Percentiles rank a stretch among this genome's conserved stretches.
phyloP scores from a whole-genome alignment of 2,797 vertebrate species.

The Sebastes dallii region DNA sequence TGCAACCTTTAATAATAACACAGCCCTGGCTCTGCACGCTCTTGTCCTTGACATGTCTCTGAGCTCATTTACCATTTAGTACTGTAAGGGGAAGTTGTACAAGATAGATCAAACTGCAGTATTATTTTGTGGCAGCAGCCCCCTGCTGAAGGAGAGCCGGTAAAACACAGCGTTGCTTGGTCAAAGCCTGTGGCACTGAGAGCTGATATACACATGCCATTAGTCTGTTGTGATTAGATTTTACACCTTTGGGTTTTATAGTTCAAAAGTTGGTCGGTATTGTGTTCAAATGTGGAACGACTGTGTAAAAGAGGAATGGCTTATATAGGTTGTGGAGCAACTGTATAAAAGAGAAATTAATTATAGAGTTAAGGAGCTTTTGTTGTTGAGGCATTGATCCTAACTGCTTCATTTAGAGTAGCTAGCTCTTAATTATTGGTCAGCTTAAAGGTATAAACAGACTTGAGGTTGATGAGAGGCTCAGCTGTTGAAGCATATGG shows the following conservation, averaged over 20 bases:
- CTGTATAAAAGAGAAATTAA: neutral
- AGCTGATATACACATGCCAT: neutral
- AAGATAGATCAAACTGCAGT: neutral
- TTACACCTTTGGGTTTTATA: neutral
- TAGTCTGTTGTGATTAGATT: constrained; percentile 15
- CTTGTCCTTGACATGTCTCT: constrained; percentile 3
- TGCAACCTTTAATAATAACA: neutral
- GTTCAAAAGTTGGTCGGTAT: neutral
- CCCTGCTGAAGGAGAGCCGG: neutral
- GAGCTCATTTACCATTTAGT: constrained; percentile 17
- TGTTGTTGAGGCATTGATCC: constrained; percentile 2
- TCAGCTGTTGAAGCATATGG: constrained; percentile 30
- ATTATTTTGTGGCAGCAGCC: neutral
- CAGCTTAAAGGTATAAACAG: constrained; percentile 20
- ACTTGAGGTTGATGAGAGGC: constrained; percentile 28
- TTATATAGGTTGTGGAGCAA: neutral
- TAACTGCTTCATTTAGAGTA: constrained; percentile 22
- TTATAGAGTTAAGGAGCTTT: neutral
- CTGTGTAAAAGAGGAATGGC: neutral
- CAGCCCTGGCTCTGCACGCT: neutral
- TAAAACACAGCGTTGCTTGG: neutral
- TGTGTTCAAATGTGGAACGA: neutral
- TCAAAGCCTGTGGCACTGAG: neutral
- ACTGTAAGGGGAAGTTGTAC: neutral
- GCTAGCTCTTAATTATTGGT: neutral